phyloP scores from a whole-genome alignment of 2,888 invertebrate species.

The Linhomoeus sp. region DNA sequence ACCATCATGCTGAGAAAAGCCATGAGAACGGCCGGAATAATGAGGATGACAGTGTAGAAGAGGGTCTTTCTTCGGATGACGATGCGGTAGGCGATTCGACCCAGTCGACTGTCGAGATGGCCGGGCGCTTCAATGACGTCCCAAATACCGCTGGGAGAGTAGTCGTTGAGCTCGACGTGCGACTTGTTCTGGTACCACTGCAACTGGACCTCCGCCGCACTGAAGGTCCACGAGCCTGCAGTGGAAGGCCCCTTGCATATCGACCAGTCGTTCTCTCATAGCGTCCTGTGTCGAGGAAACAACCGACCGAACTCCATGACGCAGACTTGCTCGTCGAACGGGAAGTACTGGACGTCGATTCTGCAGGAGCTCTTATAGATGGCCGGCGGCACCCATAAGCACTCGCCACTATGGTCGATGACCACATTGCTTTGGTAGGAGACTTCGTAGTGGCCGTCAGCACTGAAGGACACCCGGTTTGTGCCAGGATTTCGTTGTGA shows the following conservation, averaged over 20 bases:
- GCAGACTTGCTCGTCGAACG: constrained; percentile 93
- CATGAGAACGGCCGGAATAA: constrained; percentile 91
- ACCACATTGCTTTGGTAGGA: constrained; percentile 96
- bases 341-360: constrained; percentile 96
- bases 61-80: constrained; percentile 50
- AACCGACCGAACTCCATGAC: constrained; percentile 99
- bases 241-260: no score
- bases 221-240: constrained; percentile 93
- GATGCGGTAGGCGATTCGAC: constrained; percentile 34
- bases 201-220: constrained; percentile 64
- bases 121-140: constrained; percentile 67
- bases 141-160: constrained; percentile 95
- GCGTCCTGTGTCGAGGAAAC: no score
- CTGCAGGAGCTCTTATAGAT: constrained; percentile 98
- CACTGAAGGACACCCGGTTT: no score
- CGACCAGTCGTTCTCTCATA: no score
- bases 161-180: constrained; percentile 78
- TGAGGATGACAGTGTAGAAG: constrained; percentile 97
- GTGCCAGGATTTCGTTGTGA: no score
- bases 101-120: constrained; percentile 52
- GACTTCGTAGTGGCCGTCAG: constrained; percentile 98
- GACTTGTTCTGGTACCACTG: constrained; percentile 68
- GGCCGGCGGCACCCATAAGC: constrained; percentile 96
- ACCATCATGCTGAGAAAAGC: constrained; percentile 89
- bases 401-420: constrained; percentile 68